Conservation (phyloP, 2,797 vertebrate genomes). For the Danio albolineatus region DNA sequence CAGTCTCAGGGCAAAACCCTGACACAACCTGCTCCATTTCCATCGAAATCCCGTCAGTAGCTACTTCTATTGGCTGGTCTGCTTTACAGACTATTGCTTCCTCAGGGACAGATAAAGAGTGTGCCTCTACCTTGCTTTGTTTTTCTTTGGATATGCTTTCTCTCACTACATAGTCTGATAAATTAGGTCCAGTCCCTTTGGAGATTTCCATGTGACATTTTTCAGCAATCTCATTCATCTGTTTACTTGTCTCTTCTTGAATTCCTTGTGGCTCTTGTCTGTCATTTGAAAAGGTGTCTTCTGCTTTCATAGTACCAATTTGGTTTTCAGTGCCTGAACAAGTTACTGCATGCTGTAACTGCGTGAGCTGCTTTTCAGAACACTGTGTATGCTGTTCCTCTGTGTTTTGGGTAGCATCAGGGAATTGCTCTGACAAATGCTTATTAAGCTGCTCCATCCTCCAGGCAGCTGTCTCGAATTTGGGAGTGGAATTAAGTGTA, state of each 20-base stretch:
- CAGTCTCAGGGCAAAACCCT: constrained; percentile 28
- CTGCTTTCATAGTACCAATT: constrained; percentile 13
- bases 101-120: not conserved
- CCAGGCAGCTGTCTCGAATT: constrained; percentile 24
- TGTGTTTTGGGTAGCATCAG: constrained; percentile 34
- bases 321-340: constrained; percentile 31
- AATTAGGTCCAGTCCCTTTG: constrained; percentile 43
- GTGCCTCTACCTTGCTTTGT: constrained; percentile 19
- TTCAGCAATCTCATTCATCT: constrained; percentile 52
- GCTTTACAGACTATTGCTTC: constrained; percentile 1
- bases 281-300: constrained; percentile 30
- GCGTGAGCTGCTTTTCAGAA: constrained; percentile 17
- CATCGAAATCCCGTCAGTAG: constrained; percentile 1
- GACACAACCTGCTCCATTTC: constrained; percentile 28
- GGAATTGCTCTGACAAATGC: constrained; percentile 34
- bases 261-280: constrained; percentile 30
- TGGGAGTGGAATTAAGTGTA: not conserved
- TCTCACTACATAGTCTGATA: constrained; percentile 42
- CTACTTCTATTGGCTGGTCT: constrained; percentile 17
- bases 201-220: constrained; percentile 54
- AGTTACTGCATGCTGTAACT: constrained; percentile 10
- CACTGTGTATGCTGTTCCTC: constrained; percentile 21
- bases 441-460: constrained; percentile 14
- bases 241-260: constrained; percentile 64
- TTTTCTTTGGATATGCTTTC: constrained; percentile 25